Evolutionary conservation across 1,140 invertebrate species (phyloP), one percentile per base, ranked within the genome.

Genomic region (Maniola jurtina): DNA sequence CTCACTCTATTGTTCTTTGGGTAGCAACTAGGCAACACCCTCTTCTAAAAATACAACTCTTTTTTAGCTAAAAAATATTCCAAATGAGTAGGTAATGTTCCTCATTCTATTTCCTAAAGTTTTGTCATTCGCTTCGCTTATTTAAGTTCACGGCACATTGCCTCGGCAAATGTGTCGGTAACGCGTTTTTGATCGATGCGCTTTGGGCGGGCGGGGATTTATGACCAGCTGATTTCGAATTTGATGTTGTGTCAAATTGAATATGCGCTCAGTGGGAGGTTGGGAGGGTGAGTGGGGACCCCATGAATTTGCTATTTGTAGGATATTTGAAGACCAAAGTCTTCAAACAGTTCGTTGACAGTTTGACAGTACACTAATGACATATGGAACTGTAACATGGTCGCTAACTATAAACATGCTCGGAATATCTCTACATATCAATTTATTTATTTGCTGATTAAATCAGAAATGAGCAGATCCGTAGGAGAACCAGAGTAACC

Each of bases 191-290:
- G 48, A 52, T 52, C 48, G 48, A 52, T 52, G 48, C 16, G 48
- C 48, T 52, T 14, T 48, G 45, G 45, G 16, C 14, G 48, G 48
- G 48, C 14, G 48, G 14, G 16, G 15, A 11, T 52, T 16, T 25
- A 16, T 13, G 16, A 45, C 42, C 13, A 45, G 42, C 9, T 52
- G 48, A 52, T 52, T 52, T 52, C 14, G 15, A 52, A 52, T 52
- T 52, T 52, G 48, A 52, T 52, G 48, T 52, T 52, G 48, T 52
- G 16, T 52, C 48, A 52, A 52, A 52, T 52, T 52, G 48, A 52
- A 52, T 52, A 25, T 52, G 15, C 48, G 25, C 48, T 52, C 48
- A 25, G 48, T 14, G 48, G 48, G 48, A 25, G 48, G 15, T 11
- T 10, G 48, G 16, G 48, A 52, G 14, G 48, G 48, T 25, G 14